A percentile compares a stretch with the other conserved stretches of the same genome.
These are phyloP conservation scores for Pycnonotus jocosus DNA, from an alignment of 2,113 vertebrate species.

Conservation along the genomic window DNA sequence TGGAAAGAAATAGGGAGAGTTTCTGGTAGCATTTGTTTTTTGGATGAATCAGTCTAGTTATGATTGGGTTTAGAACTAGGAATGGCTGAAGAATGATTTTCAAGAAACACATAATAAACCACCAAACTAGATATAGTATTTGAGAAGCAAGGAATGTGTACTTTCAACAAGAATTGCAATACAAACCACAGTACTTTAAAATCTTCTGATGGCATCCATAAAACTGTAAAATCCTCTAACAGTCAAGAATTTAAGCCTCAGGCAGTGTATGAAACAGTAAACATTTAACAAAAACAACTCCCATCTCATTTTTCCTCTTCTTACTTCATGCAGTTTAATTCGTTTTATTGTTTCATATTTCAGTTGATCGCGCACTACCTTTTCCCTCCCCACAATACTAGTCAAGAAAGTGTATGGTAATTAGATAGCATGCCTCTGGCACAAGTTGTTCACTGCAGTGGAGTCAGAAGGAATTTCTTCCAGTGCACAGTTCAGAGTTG, in stretches of 20 bases:
- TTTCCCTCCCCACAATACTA: not conserved
- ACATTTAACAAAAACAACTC: not conserved
- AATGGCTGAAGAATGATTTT: not conserved
- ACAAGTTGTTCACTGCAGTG: not conserved
- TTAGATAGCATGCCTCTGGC: conserved; percentile 27
- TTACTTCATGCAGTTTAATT: not conserved
- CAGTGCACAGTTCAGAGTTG: not conserved
- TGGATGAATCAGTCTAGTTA: not conserved
- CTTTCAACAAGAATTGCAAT: not conserved
- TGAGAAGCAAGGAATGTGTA: not conserved
- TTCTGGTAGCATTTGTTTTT: not conserved
- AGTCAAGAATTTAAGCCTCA: conserved; percentile 12
- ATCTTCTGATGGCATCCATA: not conserved
- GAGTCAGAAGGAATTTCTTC: conserved; percentile 2
- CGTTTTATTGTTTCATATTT: conserved; percentile 22
- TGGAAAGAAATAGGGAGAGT: not conserved
- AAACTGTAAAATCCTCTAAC: not conserved
- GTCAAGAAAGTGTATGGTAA: conserved; percentile 9
- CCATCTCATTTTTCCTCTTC: not conserved
- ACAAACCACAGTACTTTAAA: not conserved
- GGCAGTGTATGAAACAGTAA: not conserved
- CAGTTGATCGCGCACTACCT: not conserved
- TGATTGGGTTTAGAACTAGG: not conserved
- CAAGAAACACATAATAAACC: not conserved
- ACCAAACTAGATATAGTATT: not conserved